These are phyloP conservation scores for Onychostoma macrolepis DNA, from an alignment of 2,113 vertebrate species.

Conservation along the genomic window DNA sequence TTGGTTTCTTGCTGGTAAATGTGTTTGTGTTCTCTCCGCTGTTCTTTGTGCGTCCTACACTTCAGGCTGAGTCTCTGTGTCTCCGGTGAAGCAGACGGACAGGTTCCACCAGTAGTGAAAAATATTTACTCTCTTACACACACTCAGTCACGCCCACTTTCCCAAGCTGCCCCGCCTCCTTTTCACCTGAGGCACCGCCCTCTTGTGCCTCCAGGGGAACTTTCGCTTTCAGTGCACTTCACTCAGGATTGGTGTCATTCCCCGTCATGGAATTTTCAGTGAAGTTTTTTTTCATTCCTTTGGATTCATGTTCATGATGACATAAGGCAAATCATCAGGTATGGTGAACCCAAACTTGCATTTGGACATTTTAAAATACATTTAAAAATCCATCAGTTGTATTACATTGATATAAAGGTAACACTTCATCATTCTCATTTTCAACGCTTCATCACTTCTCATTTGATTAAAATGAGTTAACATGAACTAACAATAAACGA, in stretches of 20 bases:
- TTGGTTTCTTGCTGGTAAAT: not conserved
- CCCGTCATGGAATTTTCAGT: not conserved
- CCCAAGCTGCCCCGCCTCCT: not conserved
- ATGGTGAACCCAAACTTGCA: not conserved
- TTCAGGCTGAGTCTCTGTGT: constrained; percentile 25
- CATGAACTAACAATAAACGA: not conserved
- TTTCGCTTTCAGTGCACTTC: not conserved
- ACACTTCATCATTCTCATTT: not conserved
- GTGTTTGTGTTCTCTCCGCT: not conserved
- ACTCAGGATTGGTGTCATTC: not conserved
- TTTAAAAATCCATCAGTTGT: not conserved
- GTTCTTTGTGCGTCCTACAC: constrained; percentile 26
- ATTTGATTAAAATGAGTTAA: not conserved
- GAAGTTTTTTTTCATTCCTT: not conserved
- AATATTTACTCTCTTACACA: constrained; percentile 56
- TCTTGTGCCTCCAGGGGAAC: constrained; percentile 8
- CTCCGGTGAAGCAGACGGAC: constrained; percentile 51
- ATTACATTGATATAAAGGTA: not conserved
- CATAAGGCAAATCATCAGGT: not conserved
- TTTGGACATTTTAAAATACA: not conserved
- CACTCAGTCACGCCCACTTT: constrained; percentile 41
- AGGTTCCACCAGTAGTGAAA: constrained; percentile 57
- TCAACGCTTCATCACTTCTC: not conserved
- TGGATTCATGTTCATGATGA: not conserved
- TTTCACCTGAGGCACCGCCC: not conserved